phyloP scores from a whole-genome alignment of 2,888 invertebrate genomes.

The Amblyjoppa fuscipennis region DNA sequence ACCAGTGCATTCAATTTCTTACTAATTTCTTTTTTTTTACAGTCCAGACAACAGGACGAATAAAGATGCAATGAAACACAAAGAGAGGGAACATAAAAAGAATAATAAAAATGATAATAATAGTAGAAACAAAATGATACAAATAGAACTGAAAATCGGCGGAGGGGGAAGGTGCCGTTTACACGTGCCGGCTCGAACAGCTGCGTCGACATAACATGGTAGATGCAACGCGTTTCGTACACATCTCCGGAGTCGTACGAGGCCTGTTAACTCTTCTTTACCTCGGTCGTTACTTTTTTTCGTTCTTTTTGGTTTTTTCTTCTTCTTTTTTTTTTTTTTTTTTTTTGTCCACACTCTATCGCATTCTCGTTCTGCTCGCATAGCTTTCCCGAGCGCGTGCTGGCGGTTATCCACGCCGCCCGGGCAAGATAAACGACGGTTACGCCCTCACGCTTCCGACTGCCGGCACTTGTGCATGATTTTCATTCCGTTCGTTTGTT shows the following conservation, averaged over 20 bases:
- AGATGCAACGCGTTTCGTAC: not conserved
- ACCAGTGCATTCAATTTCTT: too few relatives aligned
- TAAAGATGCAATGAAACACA: too few relatives aligned
- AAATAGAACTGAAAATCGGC: too few relatives aligned
- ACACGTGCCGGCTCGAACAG: not conserved
- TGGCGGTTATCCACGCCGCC: conserved; percentile 19
- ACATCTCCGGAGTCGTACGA: not conserved
- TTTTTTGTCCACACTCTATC: not conserved
- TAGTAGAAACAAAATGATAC: too few relatives aligned
- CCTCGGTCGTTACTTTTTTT: not conserved
- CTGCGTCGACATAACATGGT: not conserved
- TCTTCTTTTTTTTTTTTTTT: not conserved
- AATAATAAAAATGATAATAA: not conserved
- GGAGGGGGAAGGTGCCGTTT: not conserved
- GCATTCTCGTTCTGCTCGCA: conserved; percentile 22
- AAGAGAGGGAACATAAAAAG: not conserved
- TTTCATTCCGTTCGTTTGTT: conserved; percentile 27
- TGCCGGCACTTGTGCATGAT: conserved; percentile 21
- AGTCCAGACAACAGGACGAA: too few relatives aligned
- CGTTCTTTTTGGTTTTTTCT: not conserved
- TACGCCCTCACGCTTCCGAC: conserved; percentile 56
- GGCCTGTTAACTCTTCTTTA: conserved; percentile 4
- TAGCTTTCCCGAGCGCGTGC: conserved; percentile 40
- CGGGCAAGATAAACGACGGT: conserved; percentile 51
- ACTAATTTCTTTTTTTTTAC: too few relatives aligned